Evolutionary conservation across 1,140 invertebrate genomes (phyloP), one percentile per base, ranked within the genome.

Genomic region (Drosophila ogumai): DNA sequence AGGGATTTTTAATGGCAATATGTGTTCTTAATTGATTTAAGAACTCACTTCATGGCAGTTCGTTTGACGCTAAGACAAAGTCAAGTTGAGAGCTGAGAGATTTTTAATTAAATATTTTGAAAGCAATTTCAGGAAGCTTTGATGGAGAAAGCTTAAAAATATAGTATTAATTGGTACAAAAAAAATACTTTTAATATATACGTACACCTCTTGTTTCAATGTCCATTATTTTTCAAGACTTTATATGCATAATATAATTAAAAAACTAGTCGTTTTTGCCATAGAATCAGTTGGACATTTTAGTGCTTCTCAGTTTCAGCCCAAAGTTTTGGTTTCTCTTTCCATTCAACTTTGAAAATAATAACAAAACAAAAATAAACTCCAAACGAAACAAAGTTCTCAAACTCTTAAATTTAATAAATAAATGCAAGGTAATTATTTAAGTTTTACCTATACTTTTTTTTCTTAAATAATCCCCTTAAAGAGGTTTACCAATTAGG

Each of bases 391-490:
- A 41, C 15, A 1, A 19, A n/a, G 25, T 41, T 63, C 1, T 9
- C 5, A 7, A 25, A 41, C 15, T 50, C 9, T 1, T 19, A 43
- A 65, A 34, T 41, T 4, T 28, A n/a, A 41, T 49, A 25, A 67
- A 25, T 10, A 40, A 47, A 40, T 41, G 17, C n/a, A 9, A n/a
- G 5, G 19, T n/a, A 56, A 40, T 49, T 69, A 40, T n/a, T 28
- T 6, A 3, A 50, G 8, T 50, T 67, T 9, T 17, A 34, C 15
- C 1, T 19, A 41, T 31, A 34, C 25, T 31, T 68, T 66, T n/a
- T 47, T 17, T n/a, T 22, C 34, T 32, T 22, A 25, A 58, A 40
- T 72, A 72, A 72, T 47, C 65, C n/a, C 34, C 34, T 47, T 69
- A 49, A 57, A 41, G 43, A 47, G 43, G 40, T 32, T 19, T 41